Percentiles rank a stretch among this genome's conserved stretches.
Evolutionary conservation across 2,113 vertebrate species (phyloP).

Genomic region (Stigmatopora nigra): DNA sequence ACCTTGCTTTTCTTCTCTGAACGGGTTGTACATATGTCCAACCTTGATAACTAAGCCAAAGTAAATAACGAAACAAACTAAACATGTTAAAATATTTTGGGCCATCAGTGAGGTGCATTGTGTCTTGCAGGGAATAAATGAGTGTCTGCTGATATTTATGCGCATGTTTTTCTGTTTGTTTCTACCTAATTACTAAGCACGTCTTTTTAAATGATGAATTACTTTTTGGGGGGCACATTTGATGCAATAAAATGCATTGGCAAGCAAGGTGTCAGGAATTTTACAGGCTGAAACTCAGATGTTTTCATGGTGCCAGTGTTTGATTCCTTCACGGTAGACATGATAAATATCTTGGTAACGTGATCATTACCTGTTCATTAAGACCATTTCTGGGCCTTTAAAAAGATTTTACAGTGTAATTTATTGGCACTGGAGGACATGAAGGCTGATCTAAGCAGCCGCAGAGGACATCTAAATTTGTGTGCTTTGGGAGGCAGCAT

Average conservation of each 20-base stretch:
- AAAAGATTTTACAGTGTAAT: slow-evolving; percentile 20
- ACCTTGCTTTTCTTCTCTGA: not conserved
- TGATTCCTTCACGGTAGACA: slow-evolving; percentile 25
- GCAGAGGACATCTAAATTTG: slow-evolving; percentile 9
- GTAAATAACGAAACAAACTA: not conserved
- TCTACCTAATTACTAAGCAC: not conserved
- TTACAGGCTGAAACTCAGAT: slow-evolving; percentile 12
- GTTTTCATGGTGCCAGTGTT: slow-evolving; percentile 13
- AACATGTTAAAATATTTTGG: not conserved
- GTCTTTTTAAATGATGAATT: not conserved
- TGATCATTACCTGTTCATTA: slow-evolving; percentile 28
- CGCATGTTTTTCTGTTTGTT: not conserved
- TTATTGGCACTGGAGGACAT: slow-evolving; percentile 11
- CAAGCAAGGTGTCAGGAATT: slow-evolving; percentile 10
- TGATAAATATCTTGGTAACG: slow-evolving; percentile 26
- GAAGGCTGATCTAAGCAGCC: not conserved
- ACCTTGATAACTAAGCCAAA: not conserved
- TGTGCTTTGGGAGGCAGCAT: slow-evolving; percentile 7
- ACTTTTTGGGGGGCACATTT: slow-evolving; percentile 10
- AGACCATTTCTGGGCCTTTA: slow-evolving; percentile 19
- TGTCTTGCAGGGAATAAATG: not conserved
- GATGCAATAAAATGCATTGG: slow-evolving; percentile 28
- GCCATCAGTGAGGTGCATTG: not conserved
- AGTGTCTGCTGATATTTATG: not conserved
- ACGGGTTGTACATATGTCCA: not conserved